Evolutionary conservation across 1,140 invertebrate genomes (phyloP).

Genomic region (Zaprionus inermis): DNA sequence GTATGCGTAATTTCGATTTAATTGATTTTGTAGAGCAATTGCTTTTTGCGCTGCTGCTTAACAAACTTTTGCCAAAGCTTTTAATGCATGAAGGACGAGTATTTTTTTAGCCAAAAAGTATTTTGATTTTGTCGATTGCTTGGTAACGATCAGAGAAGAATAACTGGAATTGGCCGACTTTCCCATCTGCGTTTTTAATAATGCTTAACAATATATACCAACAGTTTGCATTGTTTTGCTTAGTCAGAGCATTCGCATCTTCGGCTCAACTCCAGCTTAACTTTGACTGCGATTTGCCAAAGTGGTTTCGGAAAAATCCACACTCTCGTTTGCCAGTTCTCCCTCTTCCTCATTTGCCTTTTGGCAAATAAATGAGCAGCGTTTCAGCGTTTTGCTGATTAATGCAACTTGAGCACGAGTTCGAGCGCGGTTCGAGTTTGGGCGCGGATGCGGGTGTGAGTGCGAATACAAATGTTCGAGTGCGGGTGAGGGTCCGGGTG

Average conservation of each 20-base stretch:
- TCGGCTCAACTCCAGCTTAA: constrained; percentile 52
- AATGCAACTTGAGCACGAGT: constrained; percentile 66
- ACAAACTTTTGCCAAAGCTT: constrained; percentile 72
- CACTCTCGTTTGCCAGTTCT: constrained; percentile 28
- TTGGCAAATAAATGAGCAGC: constrained; percentile 79
- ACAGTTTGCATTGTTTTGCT: too few species aligned
- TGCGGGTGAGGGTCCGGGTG: constrained; percentile 21
- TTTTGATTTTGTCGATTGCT: background rate
- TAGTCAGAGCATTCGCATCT: constrained; percentile 1
- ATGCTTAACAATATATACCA: background rate
- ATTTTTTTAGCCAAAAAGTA: constrained; percentile 33
- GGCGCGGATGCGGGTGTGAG: background rate
- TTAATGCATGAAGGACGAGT: constrained; percentile 53
- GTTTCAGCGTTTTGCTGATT: constrained; percentile 69
- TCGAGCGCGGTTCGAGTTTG: constrained; percentile 3
- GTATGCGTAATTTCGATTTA: constrained; percentile 81
- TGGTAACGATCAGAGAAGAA: background rate
- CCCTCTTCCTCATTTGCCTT: constrained; percentile 65
- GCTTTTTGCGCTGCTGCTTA: constrained; percentile 53
- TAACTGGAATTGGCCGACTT: background rate
- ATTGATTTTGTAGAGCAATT: constrained; percentile 68
- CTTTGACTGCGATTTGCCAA: constrained; percentile 76
- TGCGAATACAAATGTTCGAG: background rate
- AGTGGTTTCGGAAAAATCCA: constrained; percentile 61
- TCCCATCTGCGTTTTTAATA: background rate